phyloP scores from a whole-genome alignment of 2,113 vertebrate species.

The Podarcis muralis region DNA sequence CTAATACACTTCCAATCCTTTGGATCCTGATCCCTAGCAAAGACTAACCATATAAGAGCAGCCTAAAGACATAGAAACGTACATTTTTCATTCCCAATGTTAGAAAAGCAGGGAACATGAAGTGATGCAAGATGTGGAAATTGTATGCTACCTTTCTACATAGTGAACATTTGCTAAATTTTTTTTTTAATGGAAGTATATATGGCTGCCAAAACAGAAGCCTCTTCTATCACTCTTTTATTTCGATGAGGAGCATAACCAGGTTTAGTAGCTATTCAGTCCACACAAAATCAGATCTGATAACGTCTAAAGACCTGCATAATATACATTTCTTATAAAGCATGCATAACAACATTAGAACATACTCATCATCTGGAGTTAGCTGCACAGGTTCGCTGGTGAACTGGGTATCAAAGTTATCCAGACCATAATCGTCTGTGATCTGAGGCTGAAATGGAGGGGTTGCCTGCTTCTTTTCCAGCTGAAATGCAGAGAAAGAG shows the following conservation, averaged over 20 bases:
- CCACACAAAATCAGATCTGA: background rate
- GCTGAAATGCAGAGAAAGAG: slow-evolving; percentile 66
- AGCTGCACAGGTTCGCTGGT: slow-evolving; percentile 99
- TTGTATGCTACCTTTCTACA: background rate
- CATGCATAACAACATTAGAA: background rate
- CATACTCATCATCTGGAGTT: slow-evolving; percentile 95
- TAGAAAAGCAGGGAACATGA: background rate
- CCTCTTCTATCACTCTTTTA: background rate
- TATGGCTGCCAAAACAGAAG: background rate
- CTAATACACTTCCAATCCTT: background rate
- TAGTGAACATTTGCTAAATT: background rate
- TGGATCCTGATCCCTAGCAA: background rate
- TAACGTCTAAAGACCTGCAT: background rate
- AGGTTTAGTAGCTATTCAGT: background rate
- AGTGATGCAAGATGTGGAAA: background rate
- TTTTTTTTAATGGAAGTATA: background rate
- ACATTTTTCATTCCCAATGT: background rate
- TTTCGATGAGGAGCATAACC: background rate
- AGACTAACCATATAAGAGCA: background rate
- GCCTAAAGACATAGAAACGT: background rate
- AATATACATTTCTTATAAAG: rapidly evolving
- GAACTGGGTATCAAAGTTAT: slow-evolving; percentile 99
- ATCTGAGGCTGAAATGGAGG: slow-evolving; percentile 97
- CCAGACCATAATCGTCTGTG: slow-evolving; percentile 93
- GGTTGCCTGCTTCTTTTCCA: slow-evolving; percentile 94